phyloP scores from a whole-genome alignment of 2,797 vertebrate genomes.

The Amblyraja radiata region DNA sequence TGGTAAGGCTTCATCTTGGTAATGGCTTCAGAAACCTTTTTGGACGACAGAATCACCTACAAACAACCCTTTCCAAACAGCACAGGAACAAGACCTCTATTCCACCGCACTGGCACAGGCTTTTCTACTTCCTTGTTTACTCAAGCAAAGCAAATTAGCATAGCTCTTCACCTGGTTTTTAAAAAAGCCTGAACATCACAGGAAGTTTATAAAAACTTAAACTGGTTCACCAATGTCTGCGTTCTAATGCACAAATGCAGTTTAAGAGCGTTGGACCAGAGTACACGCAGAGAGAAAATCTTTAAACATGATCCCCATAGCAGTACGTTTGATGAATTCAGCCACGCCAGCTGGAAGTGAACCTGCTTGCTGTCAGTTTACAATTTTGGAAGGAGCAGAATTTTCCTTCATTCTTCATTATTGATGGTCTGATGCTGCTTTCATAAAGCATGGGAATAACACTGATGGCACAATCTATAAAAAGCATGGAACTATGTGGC shows the following conservation, averaged over 20 bases:
- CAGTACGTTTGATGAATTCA: neutral
- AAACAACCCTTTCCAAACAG: neutral
- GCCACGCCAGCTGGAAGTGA: neutral
- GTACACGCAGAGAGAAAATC: neutral
- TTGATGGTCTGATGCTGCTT: neutral
- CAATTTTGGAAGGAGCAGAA: neutral
- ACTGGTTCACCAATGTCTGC: too few species aligned
- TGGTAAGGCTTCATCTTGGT: neutral
- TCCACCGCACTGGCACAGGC: neutral
- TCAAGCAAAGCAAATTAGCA: neutral
- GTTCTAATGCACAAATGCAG: neutral
- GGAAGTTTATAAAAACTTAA: neutral
- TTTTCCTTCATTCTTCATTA: neutral
- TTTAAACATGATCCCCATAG: neutral
- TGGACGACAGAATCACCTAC: neutral
- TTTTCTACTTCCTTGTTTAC: constrained; percentile 29
- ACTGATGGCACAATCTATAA: neutral
- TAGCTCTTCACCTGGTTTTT: neutral
- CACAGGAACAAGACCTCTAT: neutral
- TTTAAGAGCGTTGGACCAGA: neutral
- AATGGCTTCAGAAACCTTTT: neutral
- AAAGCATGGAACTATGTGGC: neutral
- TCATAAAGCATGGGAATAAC: neutral
- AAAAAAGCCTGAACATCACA: neutral
- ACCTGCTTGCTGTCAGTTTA: neutral